phyloP scores from a whole-genome alignment of 1,140 invertebrate genomes.

The Uloborus diversus region DNA sequence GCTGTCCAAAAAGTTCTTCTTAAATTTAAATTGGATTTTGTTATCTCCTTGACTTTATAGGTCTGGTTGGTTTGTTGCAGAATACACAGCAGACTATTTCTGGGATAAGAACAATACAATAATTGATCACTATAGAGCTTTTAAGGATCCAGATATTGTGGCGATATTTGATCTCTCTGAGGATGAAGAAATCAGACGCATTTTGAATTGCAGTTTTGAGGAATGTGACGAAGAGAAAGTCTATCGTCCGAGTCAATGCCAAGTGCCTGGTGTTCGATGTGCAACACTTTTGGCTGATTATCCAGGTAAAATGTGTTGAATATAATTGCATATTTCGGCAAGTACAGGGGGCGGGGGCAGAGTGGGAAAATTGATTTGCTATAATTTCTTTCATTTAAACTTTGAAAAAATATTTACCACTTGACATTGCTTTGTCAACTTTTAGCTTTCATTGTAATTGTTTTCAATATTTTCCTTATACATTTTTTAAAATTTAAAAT shows the following conservation, averaged over 20 bases:
- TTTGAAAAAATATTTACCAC: too few relatives aligned
- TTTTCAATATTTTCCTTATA: too few relatives aligned
- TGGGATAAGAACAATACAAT: constrained; percentile 59
- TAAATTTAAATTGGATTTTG: not conserved
- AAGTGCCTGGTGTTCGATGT: constrained; percentile 64
- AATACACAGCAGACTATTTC: constrained; percentile 60
- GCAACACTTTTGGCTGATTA: constrained; percentile 71
- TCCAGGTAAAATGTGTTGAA: constrained; percentile 62
- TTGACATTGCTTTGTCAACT: too few relatives aligned
- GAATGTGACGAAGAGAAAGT: constrained; percentile 70
- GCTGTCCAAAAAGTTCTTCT: not conserved
- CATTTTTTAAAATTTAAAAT: too few relatives aligned
- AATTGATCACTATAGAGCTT: constrained; percentile 69
- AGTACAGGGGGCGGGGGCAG: too few relatives aligned
- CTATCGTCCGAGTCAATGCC: constrained; percentile 71
- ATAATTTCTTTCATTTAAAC: too few relatives aligned
- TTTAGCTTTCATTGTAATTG: too few relatives aligned
- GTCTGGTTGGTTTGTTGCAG: constrained; percentile 78
- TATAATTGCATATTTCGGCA: too few relatives aligned
- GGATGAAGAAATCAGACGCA: constrained; percentile 21
- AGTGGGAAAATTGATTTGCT: too few relatives aligned
- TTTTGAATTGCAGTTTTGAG: constrained; percentile 65
- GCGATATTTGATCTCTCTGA: constrained; percentile 66
- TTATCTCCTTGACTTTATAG: constrained; percentile 63
- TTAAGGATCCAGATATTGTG: constrained; percentile 65